phyloP scores from a whole-genome alignment of 1,140 invertebrate species.

The Drosophila miranda region DNA sequence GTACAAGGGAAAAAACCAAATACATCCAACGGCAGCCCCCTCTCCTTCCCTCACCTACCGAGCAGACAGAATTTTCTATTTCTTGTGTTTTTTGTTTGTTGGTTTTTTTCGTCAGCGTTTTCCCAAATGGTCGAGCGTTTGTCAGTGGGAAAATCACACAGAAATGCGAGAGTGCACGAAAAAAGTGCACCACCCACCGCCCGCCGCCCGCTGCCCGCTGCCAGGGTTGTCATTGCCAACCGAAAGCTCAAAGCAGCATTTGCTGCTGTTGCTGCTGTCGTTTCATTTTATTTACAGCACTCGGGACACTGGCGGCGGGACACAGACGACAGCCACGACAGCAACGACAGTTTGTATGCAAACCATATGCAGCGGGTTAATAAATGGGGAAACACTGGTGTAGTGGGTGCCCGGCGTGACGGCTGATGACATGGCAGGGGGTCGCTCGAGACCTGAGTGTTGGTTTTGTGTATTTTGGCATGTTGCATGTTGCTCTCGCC shows the following conservation, averaged over 20 bases:
- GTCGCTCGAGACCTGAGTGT: conserved; percentile 1
- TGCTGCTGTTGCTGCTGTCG: conserved; percentile 28
- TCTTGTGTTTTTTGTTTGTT: conserved; percentile 17
- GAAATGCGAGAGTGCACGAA: conserved; percentile 58
- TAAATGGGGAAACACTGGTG: conserved; percentile 56
- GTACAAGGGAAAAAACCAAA: neutral
- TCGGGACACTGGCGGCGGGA: conserved; percentile 14
- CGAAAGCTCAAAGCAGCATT: conserved; percentile 55
- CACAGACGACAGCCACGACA: conserved; percentile 16
- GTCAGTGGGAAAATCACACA: conserved; percentile 62
- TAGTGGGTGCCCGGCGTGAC: too few relatives aligned
- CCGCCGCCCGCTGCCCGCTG: neutral
- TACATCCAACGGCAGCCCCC: neutral
- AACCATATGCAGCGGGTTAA: conserved; percentile 79
- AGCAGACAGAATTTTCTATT: conserved; percentile 28
- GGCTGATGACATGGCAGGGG: neutral
- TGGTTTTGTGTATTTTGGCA: conserved; percentile 19
- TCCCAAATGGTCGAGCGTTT: conserved; percentile 57
- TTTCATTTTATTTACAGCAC: conserved; percentile 66
- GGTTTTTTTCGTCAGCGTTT: conserved; percentile 31
- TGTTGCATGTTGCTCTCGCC: conserved; percentile 14
- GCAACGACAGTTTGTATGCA: conserved; percentile 55
- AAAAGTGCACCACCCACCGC: conserved; percentile 58
- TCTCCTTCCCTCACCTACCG: neutral
- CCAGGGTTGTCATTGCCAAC: conserved; percentile 50